Evolutionary conservation across 2,888 invertebrate genomes (phyloP).

Genomic region (Gastrophysa polygoni): DNA sequence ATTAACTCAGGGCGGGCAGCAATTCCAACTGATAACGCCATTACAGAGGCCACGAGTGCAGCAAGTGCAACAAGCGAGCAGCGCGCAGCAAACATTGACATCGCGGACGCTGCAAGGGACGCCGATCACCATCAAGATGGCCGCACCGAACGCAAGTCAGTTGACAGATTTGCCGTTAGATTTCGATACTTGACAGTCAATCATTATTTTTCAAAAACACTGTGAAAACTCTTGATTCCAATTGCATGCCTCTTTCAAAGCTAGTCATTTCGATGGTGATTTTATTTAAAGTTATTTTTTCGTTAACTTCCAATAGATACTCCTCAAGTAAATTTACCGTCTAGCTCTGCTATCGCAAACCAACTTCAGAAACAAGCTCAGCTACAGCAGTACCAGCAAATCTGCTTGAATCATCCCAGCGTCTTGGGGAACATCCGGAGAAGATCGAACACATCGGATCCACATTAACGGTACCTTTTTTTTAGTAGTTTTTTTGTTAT

Average conservation of each 20-base stretch:
- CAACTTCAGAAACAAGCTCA: conserved; percentile 55
- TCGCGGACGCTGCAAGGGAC: conserved; percentile 53
- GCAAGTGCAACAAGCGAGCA: conserved; percentile 39
- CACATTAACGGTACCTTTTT: conserved; percentile 49
- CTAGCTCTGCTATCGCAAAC: conserved; percentile 44
- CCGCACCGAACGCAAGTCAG: conserved; percentile 57
- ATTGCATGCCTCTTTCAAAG: conserved; percentile 6
- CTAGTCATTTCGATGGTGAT: conserved; percentile 10
- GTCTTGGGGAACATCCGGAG: conserved; percentile 52
- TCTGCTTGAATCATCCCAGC: conserved; percentile 51
- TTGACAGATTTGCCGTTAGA: conserved; percentile 56
- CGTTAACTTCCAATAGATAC: conserved; percentile 47
- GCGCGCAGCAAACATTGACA: conserved; percentile 47
- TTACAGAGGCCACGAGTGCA: conserved; percentile 53
- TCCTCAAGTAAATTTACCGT: conserved; percentile 47
- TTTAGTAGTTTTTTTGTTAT: conserved; percentile 24
- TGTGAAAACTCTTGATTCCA: background rate
- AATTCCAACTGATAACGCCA: conserved; percentile 54
- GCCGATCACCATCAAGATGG: conserved; percentile 57
- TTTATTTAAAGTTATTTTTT: conserved; percentile 27
- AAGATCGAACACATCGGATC: conserved; percentile 54
- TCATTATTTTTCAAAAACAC: conserved; percentile 10
- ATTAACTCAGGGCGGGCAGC: conserved; percentile 49
- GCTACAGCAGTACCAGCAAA: conserved; percentile 54
- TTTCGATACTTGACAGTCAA: conserved; percentile 48